Percentiles rank a stretch among this genome's conserved stretches.
phyloP scores from a whole-genome alignment of 2,888 invertebrate genomes.

The Nipponacmea schrenckii region DNA sequence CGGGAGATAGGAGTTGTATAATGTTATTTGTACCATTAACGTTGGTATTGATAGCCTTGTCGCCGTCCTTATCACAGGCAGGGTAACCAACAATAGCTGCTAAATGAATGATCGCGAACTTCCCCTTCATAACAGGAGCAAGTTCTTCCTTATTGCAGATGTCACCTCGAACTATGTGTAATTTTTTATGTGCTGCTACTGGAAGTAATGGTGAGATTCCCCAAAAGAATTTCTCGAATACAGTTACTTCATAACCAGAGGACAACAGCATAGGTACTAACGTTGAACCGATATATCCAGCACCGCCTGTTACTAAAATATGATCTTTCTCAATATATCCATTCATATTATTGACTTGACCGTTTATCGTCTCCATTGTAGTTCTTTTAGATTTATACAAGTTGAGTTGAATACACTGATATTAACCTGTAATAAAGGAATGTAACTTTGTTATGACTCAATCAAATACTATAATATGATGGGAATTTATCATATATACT shows the following conservation, averaged over 20 bases:
- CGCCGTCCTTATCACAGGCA: constrained; percentile 64
- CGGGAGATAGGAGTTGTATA: constrained; percentile 46
- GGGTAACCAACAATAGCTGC: constrained; percentile 68
- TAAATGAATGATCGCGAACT: constrained; percentile 62
- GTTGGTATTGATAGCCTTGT: constrained; percentile 58
- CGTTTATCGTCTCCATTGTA: not conserved
- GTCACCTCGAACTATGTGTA: constrained; percentile 55
- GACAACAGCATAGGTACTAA: constrained; percentile 63
- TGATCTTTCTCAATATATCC: constrained; percentile 25
- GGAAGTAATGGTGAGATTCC: constrained; percentile 60
- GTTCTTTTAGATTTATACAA: no score
- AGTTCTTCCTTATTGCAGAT: constrained; percentile 53
- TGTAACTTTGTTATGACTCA: no score
- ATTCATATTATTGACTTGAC: not conserved
- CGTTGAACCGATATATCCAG: constrained; percentile 67
- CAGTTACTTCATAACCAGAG: constrained; percentile 61
- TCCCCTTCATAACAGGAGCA: constrained; percentile 44
- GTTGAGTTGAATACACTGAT: no score
- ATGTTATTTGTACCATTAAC: constrained; percentile 59
- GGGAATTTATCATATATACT: no score
- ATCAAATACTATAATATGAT: no score
- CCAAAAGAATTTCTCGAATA: constrained; percentile 63
- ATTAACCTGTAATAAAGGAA: no score
- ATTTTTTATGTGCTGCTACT: constrained; percentile 43
- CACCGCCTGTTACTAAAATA: constrained; percentile 63